Conservation (phyloP, 2,113 vertebrate genomes). For the Platysternon megacephalum region DNA sequence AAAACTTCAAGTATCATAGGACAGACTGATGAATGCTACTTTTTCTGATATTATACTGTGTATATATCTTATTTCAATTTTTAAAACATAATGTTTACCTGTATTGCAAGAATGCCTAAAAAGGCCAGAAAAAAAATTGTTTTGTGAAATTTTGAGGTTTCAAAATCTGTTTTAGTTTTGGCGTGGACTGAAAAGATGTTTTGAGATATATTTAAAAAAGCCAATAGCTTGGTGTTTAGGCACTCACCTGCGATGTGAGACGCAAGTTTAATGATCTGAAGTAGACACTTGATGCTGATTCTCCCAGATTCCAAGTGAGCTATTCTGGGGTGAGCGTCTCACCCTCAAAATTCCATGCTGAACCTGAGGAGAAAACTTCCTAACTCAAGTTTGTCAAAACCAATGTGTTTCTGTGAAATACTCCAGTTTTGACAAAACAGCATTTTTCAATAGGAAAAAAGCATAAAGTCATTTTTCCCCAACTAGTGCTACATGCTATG, state of each 20-base stretch:
- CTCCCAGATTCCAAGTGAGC: not conserved
- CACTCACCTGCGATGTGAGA: not conserved
- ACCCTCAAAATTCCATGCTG: not conserved
- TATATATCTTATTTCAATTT: not conserved
- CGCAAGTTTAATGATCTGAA: not conserved
- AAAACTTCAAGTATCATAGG: not conserved
- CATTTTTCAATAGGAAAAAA: not conserved
- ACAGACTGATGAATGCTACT: not conserved
- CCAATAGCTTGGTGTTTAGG: too few species aligned
- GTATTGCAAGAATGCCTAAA: not conserved
- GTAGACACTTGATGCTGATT: not conserved
- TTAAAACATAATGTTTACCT: not conserved
- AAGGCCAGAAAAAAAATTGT: not conserved
- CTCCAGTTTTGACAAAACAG: not conserved
- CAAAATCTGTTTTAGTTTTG: not conserved
- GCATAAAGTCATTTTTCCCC: not conserved
- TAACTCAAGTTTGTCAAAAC: not conserved
- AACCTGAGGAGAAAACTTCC: not conserved
- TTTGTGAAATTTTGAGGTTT: not conserved
- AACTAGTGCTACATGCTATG: not conserved
- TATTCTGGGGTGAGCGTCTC: not conserved
- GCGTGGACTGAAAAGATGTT: not conserved
- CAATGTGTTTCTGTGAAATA: not conserved
- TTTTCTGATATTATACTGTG: not conserved
- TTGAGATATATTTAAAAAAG: not conserved